Conservation (phyloP, 2,888 invertebrate genomes). For the Tachystola acroxantha region DNA sequence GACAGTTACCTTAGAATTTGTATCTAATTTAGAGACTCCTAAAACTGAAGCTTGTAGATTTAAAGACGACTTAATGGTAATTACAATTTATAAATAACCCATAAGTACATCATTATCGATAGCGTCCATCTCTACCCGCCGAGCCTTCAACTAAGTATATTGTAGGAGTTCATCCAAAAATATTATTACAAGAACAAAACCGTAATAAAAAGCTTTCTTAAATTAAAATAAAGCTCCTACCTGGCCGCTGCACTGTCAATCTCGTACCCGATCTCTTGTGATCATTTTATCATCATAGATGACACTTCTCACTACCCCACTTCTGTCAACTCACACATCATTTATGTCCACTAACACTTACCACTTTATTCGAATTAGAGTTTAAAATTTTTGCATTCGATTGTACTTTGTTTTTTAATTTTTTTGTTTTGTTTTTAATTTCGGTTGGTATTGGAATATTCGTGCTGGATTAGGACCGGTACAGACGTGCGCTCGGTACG, state of each 20-base stretch:
- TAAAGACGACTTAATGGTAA: no score
- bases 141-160: no score
- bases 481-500: slow-evolving; percentile 38
- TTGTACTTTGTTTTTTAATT: slow-evolving; percentile 14
- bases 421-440: slow-evolving; percentile 9
- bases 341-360: slow-evolving; percentile 33
- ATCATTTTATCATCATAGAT: slow-evolving; percentile 51
- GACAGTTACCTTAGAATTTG: no score
- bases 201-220: no score
- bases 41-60: no score
- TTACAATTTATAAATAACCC: no score
- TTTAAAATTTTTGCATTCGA: slow-evolving; percentile 17
- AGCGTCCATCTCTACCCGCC: no score
- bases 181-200: no score
- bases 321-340: slow-evolving; percentile 53
- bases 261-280: slow-evolving; percentile 22
- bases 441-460: slow-evolving; percentile 26
- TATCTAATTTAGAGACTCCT: no score
- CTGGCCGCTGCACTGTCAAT: slow-evolving; percentile 40
- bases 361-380: slow-evolving; percentile 22
- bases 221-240: no score
- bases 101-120: no score
- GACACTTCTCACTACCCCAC: slow-evolving; percentile 43
- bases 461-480: slow-evolving; percentile 20
- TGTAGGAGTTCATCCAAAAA: no score